Evolutionary conservation across 2,888 invertebrate species (phyloP), one percentile per base, ranked within the genome.

Genomic region (Protophormia terraenovae): DNA sequence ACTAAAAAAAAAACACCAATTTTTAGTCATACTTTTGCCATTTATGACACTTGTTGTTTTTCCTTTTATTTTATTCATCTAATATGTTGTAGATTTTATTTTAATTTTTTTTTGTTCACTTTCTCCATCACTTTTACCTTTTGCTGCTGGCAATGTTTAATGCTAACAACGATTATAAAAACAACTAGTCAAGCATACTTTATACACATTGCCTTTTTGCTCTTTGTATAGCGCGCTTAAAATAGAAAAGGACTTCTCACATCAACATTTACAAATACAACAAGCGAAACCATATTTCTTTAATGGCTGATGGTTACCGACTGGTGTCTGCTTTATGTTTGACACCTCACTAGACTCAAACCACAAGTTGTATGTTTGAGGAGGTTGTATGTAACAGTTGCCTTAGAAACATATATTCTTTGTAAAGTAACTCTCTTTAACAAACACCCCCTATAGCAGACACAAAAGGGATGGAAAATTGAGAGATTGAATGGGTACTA

Each of bases 11-110:
- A 53, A 7, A 53, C 12, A 22, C 53, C n/a, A n/a, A n/a, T 3
- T 41, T 24, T 24, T 14, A 53, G 53, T 29, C 16, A 58, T 38
- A 50, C 45, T 14, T 32, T n/a, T 64, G 45, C 16, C 66, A 16
- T 47, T 67, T 77, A 32, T 58, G 77, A 58, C 67, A 79, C 79
- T 79, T 72, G 72, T 64, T 72, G 64, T 55, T 53, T n/a, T 53
- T 45, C 24, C n/a, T 35, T 69, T 24, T 50, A 7, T 47, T 7
- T 32, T 16, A 58, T 77, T 71, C 24, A 50, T 71, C 19, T n/a
- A 38, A 62, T 58, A 50, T 62, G 27, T 62, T 71, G 7, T 47
- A n/a, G n/a, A n/a, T 47, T 16, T 47, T 47, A 16, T 10, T 32
- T 16, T 8, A 8, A 2, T 58, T 60, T 8, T 35, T 16, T 6